These are phyloP conservation scores for Sardina pilchardus DNA, from an alignment of 2,113 vertebrate genomes.

Conservation along the genomic window DNA sequence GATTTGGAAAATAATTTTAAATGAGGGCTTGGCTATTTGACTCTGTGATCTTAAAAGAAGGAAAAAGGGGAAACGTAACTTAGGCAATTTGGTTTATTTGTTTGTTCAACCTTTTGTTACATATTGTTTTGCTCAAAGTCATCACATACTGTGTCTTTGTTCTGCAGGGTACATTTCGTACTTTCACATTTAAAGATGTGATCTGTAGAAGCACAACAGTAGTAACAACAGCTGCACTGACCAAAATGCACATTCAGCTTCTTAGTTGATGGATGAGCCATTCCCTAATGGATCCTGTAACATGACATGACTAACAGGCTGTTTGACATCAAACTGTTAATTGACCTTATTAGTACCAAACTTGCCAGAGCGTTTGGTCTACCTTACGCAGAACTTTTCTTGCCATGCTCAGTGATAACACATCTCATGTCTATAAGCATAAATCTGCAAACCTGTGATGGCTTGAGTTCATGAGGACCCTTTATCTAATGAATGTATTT, in stretches of 20 bases:
- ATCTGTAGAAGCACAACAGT: background rate
- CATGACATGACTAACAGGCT: background rate
- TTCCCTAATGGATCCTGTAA: background rate
- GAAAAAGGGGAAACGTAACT: constrained; percentile 35
- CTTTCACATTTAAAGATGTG: background rate
- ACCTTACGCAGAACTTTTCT: background rate
- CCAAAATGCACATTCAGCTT: background rate
- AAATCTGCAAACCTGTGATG: background rate
- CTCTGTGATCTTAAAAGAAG: constrained; percentile 63
- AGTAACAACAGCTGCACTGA: background rate
- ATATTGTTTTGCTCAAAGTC: constrained; percentile 38
- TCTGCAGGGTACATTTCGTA: constrained; percentile 7
- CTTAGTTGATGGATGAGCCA: background rate
- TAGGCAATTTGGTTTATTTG: constrained; percentile 33
- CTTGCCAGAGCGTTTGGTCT: background rate
- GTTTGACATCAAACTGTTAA: background rate
- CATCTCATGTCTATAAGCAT: background rate
- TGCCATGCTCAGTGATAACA: background rate
- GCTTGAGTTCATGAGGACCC: background rate
- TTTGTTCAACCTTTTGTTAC: constrained; percentile 24
- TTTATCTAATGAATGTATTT: background rate
- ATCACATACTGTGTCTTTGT: constrained; percentile 23
- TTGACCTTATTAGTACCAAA: background rate
- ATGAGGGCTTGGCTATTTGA: constrained; percentile 69
- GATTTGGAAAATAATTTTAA: constrained; percentile 72